Base-by-base conservation (phyloP, 2,113 vertebrate genomes). In the Grammomys dolichurus region DNA sequence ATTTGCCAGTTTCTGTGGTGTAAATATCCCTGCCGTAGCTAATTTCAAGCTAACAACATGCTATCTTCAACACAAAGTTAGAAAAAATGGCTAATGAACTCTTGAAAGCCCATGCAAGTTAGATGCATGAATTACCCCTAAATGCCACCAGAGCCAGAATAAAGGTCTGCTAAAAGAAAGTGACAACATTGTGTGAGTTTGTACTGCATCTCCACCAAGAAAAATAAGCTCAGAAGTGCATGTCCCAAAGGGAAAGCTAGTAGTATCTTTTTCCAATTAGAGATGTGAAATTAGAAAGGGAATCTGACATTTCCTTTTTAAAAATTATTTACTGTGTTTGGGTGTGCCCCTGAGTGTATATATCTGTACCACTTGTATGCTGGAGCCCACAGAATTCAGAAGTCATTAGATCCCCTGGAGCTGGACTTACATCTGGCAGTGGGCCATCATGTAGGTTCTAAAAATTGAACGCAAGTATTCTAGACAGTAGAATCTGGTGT, bases 191-290 rank as follows among this genome's bases (percentile, higher is more conserved):
- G 24, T 9, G 3, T 88, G 7, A 31, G 67, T 96, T 81, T 60
- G 17, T 5, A 87, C 67, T 69, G 43, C 40, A 84, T 73, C 40
- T 92, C 63, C 65, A 93, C n/a, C 26, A 91, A n/a, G 60, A 36
- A 67, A 77, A 78, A 89, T 43, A 36, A 87, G 46, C 48, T 85
- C 67, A 76, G 26, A 48, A 70, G 46, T 60, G 1, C 40, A 60
- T 86, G 72, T 77, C 14, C 13, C n/a, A 81, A 51, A 31, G 80
- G 43, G 58, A 91, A 17, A 73, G 4, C 22, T 5, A 87, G 13
- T 89, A 51, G n/a, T 14, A 58, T 94, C 51, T 90, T 4, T 92
- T 93, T 90, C 43, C 87, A 46, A 46, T 85, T 48, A 92, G 48
- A 96, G 17, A 20, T 19, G 43, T 43, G 58, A 90, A 89, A 93